These are phyloP conservation scores for Amphipoea lucens DNA, from an alignment of 2,888 invertebrate genomes.

Conservation along the genomic window DNA sequence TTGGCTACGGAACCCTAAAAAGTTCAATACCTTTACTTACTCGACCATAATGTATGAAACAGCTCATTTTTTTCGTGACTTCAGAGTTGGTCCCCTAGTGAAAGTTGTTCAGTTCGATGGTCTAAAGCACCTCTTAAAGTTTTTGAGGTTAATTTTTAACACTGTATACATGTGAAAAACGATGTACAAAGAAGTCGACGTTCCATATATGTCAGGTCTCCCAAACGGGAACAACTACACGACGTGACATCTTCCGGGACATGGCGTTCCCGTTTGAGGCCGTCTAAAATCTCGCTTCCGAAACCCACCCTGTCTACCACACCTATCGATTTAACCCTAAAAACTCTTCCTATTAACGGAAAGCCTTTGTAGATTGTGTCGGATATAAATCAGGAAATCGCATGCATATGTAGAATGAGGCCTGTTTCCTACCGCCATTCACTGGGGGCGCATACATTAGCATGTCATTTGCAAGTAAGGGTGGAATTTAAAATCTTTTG, in stretches of 20 bases:
- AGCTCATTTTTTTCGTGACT: too few relatives aligned
- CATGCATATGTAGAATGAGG: constrained; percentile 58
- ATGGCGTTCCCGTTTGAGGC: background rate
- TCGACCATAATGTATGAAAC: too few relatives aligned
- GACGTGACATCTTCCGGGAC: background rate
- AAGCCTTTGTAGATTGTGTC: constrained; percentile 45
- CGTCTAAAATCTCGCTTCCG: background rate
- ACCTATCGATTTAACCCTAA: constrained; percentile 22
- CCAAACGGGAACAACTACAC: background rate
- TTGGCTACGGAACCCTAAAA: too few relatives aligned
- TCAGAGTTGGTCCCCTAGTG: too few relatives aligned
- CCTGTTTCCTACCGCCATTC: constrained; percentile 46
- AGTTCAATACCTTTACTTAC: too few relatives aligned
- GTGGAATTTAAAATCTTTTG: constrained; percentile 36
- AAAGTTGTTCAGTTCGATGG: too few relatives aligned
- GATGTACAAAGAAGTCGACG: background rate
- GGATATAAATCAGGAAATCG: constrained; percentile 54
- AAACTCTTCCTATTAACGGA: constrained; percentile 35
- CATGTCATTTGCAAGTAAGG: constrained; percentile 40
- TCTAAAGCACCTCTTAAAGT: too few relatives aligned
- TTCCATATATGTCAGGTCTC: background rate
- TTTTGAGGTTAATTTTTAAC: too few relatives aligned
- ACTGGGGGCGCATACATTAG: constrained; percentile 42
- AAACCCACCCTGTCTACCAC: constrained; percentile 12
- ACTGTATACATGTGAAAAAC: background rate